Base-by-base conservation (phyloP, 2,797 vertebrate genomes). In the Poecile montanus region DNA sequence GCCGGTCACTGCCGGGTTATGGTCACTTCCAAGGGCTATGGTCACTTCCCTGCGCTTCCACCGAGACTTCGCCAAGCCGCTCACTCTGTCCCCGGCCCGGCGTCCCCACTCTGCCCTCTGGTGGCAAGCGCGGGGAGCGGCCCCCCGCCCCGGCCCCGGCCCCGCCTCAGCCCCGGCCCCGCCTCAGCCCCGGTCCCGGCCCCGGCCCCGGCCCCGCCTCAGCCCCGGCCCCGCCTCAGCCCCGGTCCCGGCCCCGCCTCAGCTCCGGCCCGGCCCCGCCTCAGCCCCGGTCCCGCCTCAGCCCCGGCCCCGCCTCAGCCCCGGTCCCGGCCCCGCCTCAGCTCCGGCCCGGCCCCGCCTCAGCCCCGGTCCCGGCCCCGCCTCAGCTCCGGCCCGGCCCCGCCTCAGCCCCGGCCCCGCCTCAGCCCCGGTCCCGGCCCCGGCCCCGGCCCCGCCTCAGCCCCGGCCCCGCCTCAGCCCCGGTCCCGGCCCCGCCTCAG, bases 71-170 rank as follows among this genome's bases (percentile, higher is more conserved):
- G 3, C 50, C 38, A 1, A 34, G 27, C 23, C 32, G 50, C 48
- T 2, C 22, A 1, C 5, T 4, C 12, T 9, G n/a, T 3, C 4
- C 54, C 38, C 1, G 9, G 27, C 6, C 27, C 40, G 25, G 2
- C 3, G 40, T 5, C 34, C 23, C 38, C 20, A 11, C 29, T 11
- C 53, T 21, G 54, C 68, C 53, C 76, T 7, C 61, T 26, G 61
- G 53, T 40, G 68, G 68, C 25, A 32, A 1, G 7, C 5, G 5
- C 7, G 2, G 61, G 17, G 16, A 48, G 29, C 40, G 14, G 9
- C 18, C 44, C 14, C 36, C 36, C 36, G 14, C 42, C 30, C 20
- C 19, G 2, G 5, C 12, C 11, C 9, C 18, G 18, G 36, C 6
- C 38, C 58, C 26, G 58, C 25, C 44, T 10, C 58, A 6, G 10